Conservation (phyloP, 2,888 invertebrate species). For the Caenorhabditis plicata region DNA sequence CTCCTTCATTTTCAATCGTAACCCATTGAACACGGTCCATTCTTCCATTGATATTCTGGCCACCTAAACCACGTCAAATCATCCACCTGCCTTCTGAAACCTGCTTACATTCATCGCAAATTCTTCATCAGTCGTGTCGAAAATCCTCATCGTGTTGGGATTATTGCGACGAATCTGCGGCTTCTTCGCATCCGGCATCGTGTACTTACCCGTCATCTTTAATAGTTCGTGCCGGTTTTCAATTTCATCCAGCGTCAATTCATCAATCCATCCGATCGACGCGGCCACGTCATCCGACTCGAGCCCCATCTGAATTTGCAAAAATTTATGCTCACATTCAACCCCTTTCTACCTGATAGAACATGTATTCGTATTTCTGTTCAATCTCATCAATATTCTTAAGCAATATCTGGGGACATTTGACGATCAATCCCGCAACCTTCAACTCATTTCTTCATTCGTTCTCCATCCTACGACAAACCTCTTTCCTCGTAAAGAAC, state of each 20-base stretch:
- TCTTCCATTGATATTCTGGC: conserved; percentile 47
- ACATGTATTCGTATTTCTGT: conserved; percentile 61
- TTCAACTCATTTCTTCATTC: conserved; percentile 18
- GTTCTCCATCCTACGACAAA: not conserved
- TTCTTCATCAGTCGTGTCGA: conserved; percentile 44
- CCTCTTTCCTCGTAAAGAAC: conserved; percentile 48
- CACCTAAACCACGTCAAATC: conserved; percentile 24
- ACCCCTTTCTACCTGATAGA: conserved; percentile 39
- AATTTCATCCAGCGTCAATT: conserved; percentile 33
- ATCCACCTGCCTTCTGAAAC: too few relatives aligned
- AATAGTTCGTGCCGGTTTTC: conserved; percentile 48
- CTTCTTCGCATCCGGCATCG: conserved; percentile 56
- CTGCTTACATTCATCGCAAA: conserved; percentile 38
- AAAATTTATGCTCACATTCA: too few relatives aligned
- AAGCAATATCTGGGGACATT: conserved; percentile 50
- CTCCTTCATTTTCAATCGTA: conserved; percentile 37
- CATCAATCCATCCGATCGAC: conserved; percentile 37
- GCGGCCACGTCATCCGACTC: conserved; percentile 51
- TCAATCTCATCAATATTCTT: conserved; percentile 56
- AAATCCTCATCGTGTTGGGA: conserved; percentile 35
- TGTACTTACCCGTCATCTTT: conserved; percentile 52
- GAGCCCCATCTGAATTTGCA: conserved; percentile 54
- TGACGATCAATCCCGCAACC: conserved; percentile 35
- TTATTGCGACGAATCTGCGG: conserved; percentile 45
- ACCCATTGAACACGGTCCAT: conserved; percentile 41